Evolutionary conservation across 2,113 vertebrate genomes (phyloP).

Genomic region (Silurus asotus): DNA sequence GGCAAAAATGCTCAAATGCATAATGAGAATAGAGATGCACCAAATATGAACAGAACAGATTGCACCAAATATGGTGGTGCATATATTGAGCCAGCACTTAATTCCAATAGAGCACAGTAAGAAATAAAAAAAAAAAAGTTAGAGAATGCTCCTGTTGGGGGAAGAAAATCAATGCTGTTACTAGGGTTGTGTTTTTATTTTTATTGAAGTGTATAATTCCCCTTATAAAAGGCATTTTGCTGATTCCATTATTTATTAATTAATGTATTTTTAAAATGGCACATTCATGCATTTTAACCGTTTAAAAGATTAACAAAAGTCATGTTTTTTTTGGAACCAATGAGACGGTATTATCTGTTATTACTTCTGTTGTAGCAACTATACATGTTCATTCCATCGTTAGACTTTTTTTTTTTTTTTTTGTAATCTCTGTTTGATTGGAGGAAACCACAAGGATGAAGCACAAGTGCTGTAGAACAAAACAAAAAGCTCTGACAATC

Average conservation of each 20-base stretch:
- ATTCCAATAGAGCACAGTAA: neutral
- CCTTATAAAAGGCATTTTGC: neutral
- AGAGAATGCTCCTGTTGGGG: neutral
- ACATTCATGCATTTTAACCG: neutral
- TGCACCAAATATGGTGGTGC: neutral
- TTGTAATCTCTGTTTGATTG: neutral
- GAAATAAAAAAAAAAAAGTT: neutral
- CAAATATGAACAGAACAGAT: neutral
- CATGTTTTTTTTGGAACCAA: neutral
- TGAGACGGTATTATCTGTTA: neutral
- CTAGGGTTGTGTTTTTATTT: neutral
- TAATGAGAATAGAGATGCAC: neutral
- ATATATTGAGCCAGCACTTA: neutral
- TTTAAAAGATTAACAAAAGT: neutral
- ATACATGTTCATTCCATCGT: neutral
- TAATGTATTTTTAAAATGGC: neutral
- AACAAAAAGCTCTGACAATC: neutral
- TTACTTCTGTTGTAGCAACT: neutral
- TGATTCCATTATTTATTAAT: neutral
- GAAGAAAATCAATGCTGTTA: neutral
- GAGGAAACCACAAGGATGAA: neutral
- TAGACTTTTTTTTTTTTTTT: neutral
- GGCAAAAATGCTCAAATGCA: neutral
- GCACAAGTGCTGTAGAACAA: neutral
- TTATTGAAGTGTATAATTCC: neutral